These are phyloP conservation scores for Mormyrops attenuatus DNA, from an alignment of 2,797 vertebrate species.

Conservation along the genomic window DNA sequence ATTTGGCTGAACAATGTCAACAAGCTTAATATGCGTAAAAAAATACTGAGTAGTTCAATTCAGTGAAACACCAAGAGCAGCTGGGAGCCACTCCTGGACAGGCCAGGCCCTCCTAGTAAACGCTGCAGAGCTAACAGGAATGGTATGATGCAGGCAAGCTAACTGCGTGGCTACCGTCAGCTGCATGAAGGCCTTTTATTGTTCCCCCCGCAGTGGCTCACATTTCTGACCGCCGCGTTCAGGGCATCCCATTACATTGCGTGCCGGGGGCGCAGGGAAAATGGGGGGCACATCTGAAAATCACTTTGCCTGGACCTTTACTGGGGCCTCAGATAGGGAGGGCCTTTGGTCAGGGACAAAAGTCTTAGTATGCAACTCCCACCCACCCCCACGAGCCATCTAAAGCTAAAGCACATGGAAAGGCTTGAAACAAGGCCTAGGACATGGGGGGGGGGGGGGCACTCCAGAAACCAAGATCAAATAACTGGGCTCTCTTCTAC, in stretches of 20 bases:
- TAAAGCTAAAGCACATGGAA: conserved; percentile 10
- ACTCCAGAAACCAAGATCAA: conserved; percentile 29
- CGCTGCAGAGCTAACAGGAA: background rate
- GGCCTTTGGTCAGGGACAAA: conserved; percentile 19
- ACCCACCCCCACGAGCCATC: background rate
- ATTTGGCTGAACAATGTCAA: conserved; percentile 10
- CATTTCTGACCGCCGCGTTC: conserved; percentile 6
- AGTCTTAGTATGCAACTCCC: conserved; percentile 5
- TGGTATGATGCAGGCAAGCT: background rate
- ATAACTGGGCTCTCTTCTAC: conserved; percentile 40
- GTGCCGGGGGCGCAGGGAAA: background rate
- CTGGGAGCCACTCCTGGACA: background rate
- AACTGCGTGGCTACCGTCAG: background rate
- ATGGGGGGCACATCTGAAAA: background rate
- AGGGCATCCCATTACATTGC: conserved; percentile 1
- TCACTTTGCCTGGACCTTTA: conserved; percentile 15
- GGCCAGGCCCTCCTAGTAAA: background rate
- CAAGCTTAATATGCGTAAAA: background rate
- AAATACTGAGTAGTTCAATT: background rate
- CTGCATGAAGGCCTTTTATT: conserved; percentile 17
- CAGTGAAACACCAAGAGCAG: background rate
- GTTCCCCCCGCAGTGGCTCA: background rate
- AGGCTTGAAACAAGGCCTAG: conserved; percentile 16
- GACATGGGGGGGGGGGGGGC: conserved; percentile 14
- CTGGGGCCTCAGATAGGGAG: background rate